Conservation (phyloP, 1,140 invertebrate species). For the Zeugodacus cucurbitae region DNA sequence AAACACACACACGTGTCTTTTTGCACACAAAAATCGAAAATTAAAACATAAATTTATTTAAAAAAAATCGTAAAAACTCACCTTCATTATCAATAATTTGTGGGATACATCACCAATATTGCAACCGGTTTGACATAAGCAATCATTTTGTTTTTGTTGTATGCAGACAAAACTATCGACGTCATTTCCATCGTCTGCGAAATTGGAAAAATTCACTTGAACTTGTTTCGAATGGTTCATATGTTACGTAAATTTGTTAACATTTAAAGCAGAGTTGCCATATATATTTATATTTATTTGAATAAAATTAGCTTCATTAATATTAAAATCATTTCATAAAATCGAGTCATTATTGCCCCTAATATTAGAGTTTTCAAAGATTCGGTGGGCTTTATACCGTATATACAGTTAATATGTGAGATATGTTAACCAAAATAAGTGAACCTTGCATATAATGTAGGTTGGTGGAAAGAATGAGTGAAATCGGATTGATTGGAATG, state of each 20-base stretch:
- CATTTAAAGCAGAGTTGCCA: neutral
- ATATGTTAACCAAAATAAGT: too few species aligned
- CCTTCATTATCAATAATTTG: neutral
- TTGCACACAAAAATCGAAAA: neutral
- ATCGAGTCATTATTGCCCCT: too few species aligned
- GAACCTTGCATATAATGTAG: too few species aligned
- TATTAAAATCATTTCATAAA: too few species aligned
- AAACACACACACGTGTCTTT: neutral
- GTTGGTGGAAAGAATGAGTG: too few species aligned
- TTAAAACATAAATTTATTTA: neutral
- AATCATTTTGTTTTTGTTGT: neutral
- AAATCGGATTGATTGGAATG: too few species aligned
- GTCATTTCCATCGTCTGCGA: neutral
- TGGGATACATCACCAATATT: neutral
- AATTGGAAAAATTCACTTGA: slow-evolving; percentile 1
- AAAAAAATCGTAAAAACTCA: neutral
- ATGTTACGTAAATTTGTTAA: neutral
- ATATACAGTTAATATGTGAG: too few species aligned
- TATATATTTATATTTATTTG: too few species aligned
- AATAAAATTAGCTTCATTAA: too few species aligned
- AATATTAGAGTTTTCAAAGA: too few species aligned
- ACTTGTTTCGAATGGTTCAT: neutral
- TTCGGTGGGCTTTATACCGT: too few species aligned
- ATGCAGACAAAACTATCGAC: neutral
- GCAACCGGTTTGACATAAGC: neutral